A percentile compares a stretch with the other conserved stretches of the same genome.
These are phyloP conservation scores for Virgularia gustaviana DNA, from an alignment of 92 coral and sea anemone species.

Conservation along the genomic window DNA sequence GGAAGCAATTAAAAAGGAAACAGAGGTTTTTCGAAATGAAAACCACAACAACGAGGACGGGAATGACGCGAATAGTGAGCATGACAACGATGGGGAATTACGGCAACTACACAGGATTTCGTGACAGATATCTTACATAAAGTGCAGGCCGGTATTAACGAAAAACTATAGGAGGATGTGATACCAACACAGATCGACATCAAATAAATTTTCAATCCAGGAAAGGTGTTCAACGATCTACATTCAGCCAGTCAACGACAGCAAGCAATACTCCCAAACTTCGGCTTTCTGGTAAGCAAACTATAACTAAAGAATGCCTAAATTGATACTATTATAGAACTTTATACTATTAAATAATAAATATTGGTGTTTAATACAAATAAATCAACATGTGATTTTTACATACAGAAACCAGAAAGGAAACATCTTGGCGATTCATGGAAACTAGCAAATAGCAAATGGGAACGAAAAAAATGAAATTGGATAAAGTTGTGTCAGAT, in stretches of 20 bases:
- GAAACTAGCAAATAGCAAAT: too few species aligned
- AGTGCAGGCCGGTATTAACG: neutral
- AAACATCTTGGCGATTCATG: too few species aligned
- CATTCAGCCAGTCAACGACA: neutral
- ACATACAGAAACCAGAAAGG: too few species aligned
- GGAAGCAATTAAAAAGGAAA: neutral
- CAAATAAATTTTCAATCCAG: neutral
- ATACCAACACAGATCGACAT: neutral
- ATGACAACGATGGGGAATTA: neutral
- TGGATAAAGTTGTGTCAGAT: too few species aligned
- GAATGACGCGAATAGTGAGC: neutral
- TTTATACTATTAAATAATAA: too few species aligned
- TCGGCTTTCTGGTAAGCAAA: neutral
- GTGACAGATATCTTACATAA: neutral
- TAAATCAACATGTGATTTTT: too few species aligned
- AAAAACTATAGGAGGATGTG: neutral
- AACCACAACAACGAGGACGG: neutral
- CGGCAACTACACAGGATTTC: neutral
- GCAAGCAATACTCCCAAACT: neutral
- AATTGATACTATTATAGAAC: too few species aligned
- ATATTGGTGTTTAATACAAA: too few species aligned
- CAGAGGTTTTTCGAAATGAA: neutral
- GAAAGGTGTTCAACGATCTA: neutral
- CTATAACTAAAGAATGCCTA: too few species aligned
- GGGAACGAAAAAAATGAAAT: too few species aligned